Percentiles rank a stretch among this genome's conserved stretches.
Evolutionary conservation across 2,113 vertebrate species (phyloP).

Genomic region (Phyllopteryx taeniolatus): DNA sequence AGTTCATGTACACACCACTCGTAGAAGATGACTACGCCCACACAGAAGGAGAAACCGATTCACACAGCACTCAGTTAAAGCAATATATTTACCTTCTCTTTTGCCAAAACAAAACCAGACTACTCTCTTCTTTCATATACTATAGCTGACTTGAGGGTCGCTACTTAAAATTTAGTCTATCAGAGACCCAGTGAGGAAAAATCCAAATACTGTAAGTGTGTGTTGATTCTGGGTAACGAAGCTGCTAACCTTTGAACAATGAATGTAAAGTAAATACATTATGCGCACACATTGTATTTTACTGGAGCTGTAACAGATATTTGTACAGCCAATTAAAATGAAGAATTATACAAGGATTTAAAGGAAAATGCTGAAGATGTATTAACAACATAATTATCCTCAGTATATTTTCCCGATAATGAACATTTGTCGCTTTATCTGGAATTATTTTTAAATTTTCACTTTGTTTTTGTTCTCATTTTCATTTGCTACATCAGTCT

Average conservation of each 20-base stretch:
- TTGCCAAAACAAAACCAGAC: constrained; percentile 54
- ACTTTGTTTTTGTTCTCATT: not conserved
- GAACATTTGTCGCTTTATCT: constrained; percentile 68
- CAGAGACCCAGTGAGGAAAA: not conserved
- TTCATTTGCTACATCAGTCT: constrained; percentile 51
- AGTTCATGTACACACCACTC: constrained; percentile 6
- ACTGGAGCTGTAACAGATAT: not conserved
- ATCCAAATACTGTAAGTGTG: not conserved
- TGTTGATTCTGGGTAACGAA: constrained; percentile 10
- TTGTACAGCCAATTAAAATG: constrained; percentile 57
- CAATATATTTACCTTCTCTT: constrained; percentile 14
- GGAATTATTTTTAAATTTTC: constrained; percentile 53
- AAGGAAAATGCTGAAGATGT: constrained; percentile 60
- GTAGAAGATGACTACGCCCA: constrained; percentile 6
- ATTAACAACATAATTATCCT: constrained; percentile 71
- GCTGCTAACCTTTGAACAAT: constrained; percentile 1
- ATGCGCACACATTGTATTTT: not conserved
- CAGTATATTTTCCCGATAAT: constrained; percentile 67
- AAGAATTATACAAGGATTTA: constrained; percentile 60
- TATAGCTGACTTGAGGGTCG: not conserved
- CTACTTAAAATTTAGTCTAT: not conserved
- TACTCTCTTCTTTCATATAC: constrained; percentile 12
- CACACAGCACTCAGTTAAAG: constrained; percentile 20
- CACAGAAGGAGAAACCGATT: constrained; percentile 22
- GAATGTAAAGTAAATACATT: not conserved